A percentile compares a stretch with the other conserved stretches of the same genome.
phyloP scores from a whole-genome alignment of 2,797 vertebrate genomes.

The Hemibagrus guttatus region DNA sequence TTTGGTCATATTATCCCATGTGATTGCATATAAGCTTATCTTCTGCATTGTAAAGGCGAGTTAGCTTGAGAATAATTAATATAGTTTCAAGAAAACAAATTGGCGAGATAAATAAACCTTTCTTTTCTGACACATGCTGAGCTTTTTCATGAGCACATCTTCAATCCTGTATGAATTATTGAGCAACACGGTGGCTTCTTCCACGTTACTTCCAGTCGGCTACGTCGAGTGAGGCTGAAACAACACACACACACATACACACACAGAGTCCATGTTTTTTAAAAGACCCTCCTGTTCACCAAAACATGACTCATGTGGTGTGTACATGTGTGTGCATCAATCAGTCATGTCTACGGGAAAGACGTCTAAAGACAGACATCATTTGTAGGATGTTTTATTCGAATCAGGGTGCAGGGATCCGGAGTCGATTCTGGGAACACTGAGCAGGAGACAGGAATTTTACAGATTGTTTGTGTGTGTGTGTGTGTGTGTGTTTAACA shows the following conservation, averaged over 20 bases:
- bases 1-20: background rate
- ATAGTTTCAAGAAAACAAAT: background rate
- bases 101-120: background rate
- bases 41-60: background rate
- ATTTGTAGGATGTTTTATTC: background rate
- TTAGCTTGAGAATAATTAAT: background rate
- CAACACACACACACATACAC: background rate
- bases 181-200: background rate
- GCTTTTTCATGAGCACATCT: background rate
- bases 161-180: slow-evolving; percentile 8
- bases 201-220: background rate
- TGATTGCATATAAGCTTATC: background rate
- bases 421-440: background rate
- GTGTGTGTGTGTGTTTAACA: background rate
- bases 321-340: background rate
- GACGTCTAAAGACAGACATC: no score
- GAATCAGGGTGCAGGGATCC: background rate
- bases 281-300: background rate
- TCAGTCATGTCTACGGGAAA: no score
- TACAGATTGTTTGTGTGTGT: background rate
- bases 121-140: no score
- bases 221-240: background rate
- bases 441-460: background rate
- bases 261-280: background rate
- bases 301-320: background rate